Conservation (phyloP, 2,113 vertebrate species). For the Tragelaphus scriptus region DNA sequence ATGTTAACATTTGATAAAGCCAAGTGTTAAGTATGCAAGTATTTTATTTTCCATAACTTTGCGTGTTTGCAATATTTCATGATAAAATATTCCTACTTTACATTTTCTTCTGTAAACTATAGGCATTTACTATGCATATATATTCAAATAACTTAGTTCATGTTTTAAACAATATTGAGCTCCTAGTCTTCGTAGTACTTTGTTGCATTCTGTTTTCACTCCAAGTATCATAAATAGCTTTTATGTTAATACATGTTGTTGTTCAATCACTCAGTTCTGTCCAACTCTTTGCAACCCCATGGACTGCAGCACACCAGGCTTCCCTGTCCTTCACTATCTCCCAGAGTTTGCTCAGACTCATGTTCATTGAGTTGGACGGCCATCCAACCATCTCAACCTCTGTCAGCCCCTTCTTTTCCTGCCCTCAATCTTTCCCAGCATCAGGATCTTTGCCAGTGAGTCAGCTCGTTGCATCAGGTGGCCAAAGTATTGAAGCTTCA, state of each 20-base stretch:
- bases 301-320: neutral
- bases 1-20: neutral
- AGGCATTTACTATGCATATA: neutral
- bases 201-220: neutral
- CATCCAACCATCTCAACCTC: neutral
- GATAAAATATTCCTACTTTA: constrained; percentile 1
- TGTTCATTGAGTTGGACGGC: neutral
- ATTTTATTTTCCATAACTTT: neutral
- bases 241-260: neutral
- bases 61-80: neutral
- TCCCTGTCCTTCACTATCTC: neutral
- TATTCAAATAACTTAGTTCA: neutral
- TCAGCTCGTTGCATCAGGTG: neutral
- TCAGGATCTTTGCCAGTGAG: neutral
- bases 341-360: neutral
- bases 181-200: neutral
- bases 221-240: neutral
- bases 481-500: neutral
- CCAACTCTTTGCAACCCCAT: neutral
- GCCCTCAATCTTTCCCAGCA: neutral
- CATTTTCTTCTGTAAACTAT: neutral
- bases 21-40: neutral
- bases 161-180: neutral
- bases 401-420: neutral
- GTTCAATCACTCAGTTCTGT: neutral